Evolutionary conservation across 2,113 vertebrate genomes (phyloP), one percentile per base, ranked within the genome.

Genomic region (Syngnathus typhle): DNA sequence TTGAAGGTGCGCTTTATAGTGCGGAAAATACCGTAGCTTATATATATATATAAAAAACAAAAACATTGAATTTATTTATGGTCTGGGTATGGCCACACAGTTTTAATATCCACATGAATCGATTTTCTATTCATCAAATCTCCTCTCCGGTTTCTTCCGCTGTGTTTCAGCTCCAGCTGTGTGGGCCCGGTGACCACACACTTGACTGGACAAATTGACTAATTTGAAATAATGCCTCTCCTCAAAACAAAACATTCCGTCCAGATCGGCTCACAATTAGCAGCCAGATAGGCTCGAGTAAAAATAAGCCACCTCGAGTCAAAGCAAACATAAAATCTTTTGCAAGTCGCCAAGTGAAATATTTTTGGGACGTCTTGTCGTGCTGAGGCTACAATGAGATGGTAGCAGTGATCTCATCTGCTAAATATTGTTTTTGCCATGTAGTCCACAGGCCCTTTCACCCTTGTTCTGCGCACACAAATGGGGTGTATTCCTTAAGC

Each of bases 391-490:
- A 71, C 79, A 70, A 58, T 72, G 76, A 74, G 79, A 87, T 84
- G 79, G 82, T 73, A 82, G 78, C 78, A 52, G 77, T 89, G 85
- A 90, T 75, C 82, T 90, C 87, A 89, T 88, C 77, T 71, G 83
- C 81, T 85, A 84, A 90, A 89, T 89, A 89, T 89, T 90, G 84
- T 88, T 87, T 86, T 83, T 89, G 72, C 85, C 77, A 70, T 84
- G 74, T 67, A 69, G 79, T 77, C 82, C 75, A 37, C 67, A 60
- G 78, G 71, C 70, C 12, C 58, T 60, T 73, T 19, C 36, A 75
- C 69, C 49, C 71, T 75, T 84, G 75, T 79, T 81, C 85, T 75
- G 68, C 59, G 71, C 67, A 76, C 78, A 75, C 68, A 83, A 74
- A 69, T 6, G 65, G 77, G 68, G 73, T 80, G 78, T 79, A 73